These are phyloP conservation scores for Dasyornis broadbenti DNA, from an alignment of 2,113 vertebrate species.

Conservation along the genomic window DNA sequence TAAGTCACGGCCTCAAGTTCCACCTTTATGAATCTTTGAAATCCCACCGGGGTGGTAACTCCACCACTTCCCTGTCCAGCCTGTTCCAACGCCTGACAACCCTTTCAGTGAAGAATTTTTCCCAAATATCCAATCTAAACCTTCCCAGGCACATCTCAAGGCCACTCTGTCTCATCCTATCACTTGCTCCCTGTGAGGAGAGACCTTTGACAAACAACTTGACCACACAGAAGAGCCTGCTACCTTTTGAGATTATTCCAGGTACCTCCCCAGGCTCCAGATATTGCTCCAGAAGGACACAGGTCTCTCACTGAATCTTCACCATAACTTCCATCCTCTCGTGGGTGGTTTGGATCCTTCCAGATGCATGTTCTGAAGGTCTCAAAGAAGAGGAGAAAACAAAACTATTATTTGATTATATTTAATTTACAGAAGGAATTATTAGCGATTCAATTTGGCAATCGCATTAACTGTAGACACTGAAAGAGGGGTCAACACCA, in stretches of 20 bases:
- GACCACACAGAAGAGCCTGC: not conserved
- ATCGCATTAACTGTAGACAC: not conserved
- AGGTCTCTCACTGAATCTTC: not conserved
- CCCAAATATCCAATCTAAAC: not conserved
- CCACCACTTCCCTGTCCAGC: not conserved
- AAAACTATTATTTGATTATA: not conserved
- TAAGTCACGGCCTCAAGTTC: not conserved
- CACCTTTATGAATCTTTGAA: accelerated
- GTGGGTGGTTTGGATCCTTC: not conserved
- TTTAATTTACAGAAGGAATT: not conserved
- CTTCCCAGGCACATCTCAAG: not conserved
- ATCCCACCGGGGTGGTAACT: no score
- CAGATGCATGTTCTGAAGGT: not conserved
- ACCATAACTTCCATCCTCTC: not conserved
- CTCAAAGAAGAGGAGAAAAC: not conserved
- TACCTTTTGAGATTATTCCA: not conserved
- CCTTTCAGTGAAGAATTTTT: not conserved
- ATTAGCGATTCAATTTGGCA: not conserved
- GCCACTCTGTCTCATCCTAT: not conserved
- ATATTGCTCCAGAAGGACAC: not conserved
- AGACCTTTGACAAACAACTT: not conserved
- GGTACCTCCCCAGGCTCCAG: not conserved
- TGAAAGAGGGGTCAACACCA: not conserved
- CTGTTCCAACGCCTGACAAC: not conserved
- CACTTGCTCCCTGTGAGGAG: not conserved